These are phyloP conservation scores for Oncopeltus fasciatus DNA, from an alignment of 1,140 invertebrate genomes.

Conservation along the genomic window DNA sequence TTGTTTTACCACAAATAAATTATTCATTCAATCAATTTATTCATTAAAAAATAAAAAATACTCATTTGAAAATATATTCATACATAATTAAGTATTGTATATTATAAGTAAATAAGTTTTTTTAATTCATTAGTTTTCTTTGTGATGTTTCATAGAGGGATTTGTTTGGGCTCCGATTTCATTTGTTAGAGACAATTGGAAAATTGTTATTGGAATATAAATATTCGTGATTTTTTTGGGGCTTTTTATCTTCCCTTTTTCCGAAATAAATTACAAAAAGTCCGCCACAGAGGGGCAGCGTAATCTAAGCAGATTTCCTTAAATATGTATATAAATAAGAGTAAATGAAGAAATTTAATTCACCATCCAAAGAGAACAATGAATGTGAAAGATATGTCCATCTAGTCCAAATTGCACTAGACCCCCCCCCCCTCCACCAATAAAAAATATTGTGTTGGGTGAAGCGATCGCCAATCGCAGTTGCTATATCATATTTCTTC, in stretches of 20 bases:
- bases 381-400: too few relatives aligned
- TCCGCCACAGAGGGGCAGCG: not conserved
- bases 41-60: too few relatives aligned
- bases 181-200: not conserved
- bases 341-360: not conserved
- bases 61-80: too few relatives aligned
- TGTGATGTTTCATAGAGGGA: not conserved
- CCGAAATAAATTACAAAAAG: not conserved
- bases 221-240: too few relatives aligned
- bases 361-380: too few relatives aligned
- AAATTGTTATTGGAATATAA: too few relatives aligned
- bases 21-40: too few relatives aligned
- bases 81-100: too few relatives aligned
- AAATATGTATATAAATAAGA: not conserved
- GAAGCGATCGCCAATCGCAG: not conserved
- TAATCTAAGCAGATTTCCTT: not conserved
- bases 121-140: not conserved
- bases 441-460: too few relatives aligned
- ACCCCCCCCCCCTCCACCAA: too few relatives aligned
- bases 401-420: too few relatives aligned
- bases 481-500: not conserved
- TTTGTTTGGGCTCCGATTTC: not conserved
- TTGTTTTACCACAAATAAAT: too few relatives aligned
- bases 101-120: not conserved
- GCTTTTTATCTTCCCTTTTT: not conserved